A percentile compares a stretch with the other conserved stretches of the same genome.
phyloP scores from a whole-genome alignment of 2,888 invertebrate species.

The Latrodectus elegans region DNA sequence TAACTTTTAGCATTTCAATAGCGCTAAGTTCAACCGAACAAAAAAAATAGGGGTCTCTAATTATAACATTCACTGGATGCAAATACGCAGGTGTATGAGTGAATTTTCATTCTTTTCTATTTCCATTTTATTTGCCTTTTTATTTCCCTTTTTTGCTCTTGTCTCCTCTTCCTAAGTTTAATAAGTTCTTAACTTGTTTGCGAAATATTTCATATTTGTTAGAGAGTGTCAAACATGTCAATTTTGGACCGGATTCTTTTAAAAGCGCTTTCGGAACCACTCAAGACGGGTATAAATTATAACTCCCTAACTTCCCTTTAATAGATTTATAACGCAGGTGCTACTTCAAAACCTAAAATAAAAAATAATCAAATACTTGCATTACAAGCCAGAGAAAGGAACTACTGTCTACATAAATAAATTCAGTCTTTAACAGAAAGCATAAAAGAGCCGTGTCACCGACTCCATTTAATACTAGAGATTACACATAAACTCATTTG shows the following conservation, averaged over 20 bases:
- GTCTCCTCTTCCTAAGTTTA: not conserved
- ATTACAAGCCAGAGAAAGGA: not conserved
- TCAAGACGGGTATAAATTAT: not conserved
- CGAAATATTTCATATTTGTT: not conserved
- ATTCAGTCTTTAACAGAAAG: conserved; percentile 42
- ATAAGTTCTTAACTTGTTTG: not conserved
- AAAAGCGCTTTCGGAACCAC: not conserved
- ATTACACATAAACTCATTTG: conserved; percentile 64
- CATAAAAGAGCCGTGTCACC: conserved; percentile 50
- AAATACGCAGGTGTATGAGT: not conserved
- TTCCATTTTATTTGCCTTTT: not conserved
- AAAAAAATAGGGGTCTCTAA: too few relatives aligned
- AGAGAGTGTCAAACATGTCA: not conserved
- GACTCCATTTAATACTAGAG: conserved; percentile 60
- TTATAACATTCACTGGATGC: not conserved
- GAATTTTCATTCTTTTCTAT: not conserved
- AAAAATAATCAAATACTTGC: not conserved
- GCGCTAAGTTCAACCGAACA: too few relatives aligned
- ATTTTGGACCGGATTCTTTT: conserved; percentile 27
- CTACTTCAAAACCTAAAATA: conserved; percentile 9
- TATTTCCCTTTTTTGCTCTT: not conserved
- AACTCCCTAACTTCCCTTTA: conserved; percentile 14
- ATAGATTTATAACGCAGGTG: conserved; percentile 59
- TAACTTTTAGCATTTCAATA: too few relatives aligned
- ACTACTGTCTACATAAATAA: conserved; percentile 42